A percentile compares a stretch with the other conserved stretches of the same genome.
phyloP scores from a whole-genome alignment of 2,888 invertebrate genomes.

The Ophraella communa region DNA sequence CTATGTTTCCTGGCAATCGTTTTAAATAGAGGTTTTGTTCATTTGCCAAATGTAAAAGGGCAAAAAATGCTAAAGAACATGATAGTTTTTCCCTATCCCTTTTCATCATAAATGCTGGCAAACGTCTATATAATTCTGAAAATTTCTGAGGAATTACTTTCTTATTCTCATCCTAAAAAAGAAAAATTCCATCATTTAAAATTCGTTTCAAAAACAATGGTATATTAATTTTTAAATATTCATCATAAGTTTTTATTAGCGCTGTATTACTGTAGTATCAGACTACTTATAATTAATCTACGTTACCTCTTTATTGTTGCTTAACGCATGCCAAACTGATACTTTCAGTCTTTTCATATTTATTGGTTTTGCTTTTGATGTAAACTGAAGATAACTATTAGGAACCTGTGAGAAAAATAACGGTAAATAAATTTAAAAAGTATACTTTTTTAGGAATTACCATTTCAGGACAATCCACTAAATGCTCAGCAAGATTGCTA shows the following conservation, averaged over 20 bases:
- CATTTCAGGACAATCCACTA: constrained; percentile 72
- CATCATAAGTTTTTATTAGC: too few relatives aligned
- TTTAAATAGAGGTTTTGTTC: constrained; percentile 72
- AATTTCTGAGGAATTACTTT: constrained; percentile 59
- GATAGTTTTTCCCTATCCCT: constrained; percentile 77
- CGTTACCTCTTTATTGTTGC: constrained; percentile 25
- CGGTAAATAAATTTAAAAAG: constrained; percentile 12
- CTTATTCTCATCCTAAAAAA: constrained; percentile 29
- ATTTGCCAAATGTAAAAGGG: constrained; percentile 84
- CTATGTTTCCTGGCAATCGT: constrained; percentile 62
- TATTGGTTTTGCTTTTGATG: constrained; percentile 82
- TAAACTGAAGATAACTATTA: constrained; percentile 79
- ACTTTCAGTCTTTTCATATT: constrained; percentile 85
- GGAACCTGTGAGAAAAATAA: constrained; percentile 63
- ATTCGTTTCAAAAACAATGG: background rate
- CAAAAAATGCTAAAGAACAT: constrained; percentile 79
- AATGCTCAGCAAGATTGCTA: constrained; percentile 61
- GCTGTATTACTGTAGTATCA: too few relatives aligned
- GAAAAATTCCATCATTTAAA: background rate
- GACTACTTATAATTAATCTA: background rate
- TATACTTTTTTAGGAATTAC: constrained; percentile 49
- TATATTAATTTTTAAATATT: too few relatives aligned
- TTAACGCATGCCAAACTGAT: constrained; percentile 71
- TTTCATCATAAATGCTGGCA: constrained; percentile 66
- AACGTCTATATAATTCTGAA: constrained; percentile 63